Base-by-base conservation (phyloP, 2,113 vertebrate species). In the Oryzias celebensis region DNA sequence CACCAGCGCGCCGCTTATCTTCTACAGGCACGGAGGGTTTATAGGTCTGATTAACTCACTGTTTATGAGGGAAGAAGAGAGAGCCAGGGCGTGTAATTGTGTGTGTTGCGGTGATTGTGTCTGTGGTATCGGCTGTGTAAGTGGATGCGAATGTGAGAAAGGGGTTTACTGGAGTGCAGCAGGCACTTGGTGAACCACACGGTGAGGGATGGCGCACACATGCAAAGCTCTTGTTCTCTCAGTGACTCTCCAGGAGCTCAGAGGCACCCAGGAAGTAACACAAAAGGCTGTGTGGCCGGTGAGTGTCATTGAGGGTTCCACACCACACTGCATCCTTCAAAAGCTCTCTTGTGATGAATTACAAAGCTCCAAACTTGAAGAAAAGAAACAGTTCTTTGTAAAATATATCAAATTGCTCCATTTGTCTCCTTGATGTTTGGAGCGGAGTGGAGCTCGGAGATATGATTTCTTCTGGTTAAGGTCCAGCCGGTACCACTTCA, bases 1-100 rank as follows among this genome's bases (percentile, higher is more conserved):
- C 81, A 87, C 66, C 74, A 86, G 88, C 88, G 23, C 68, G 18
- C 55, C 7, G 88, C 89, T 91, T 90, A 91, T 93, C 91, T 91
- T 78, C 77, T 59, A 80, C 77, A 71, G 31, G 84, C 91, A 92
- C 88, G 80, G 75, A 80, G 84, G 88, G 71, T 87, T 91, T 87
- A 89, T 79, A 86, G 79, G 86, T 89, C 79, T 82, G 82, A 90
- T 87, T 88, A 89, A 86, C 82, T 83, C 73, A 28, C 64, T 58
- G 77, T 68, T 71, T 69, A 77, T 75, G 57, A 58, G 71, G 61
- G 78, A 49, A 73, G 59, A 61, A 68, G 83, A 73, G 84, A 67
- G 78, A 64, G 70, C 48, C 17, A 47, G 50, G 13, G 57, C 75
- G 61, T 49, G 43, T 62, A 62, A 67, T 68, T 76, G 65, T 71